These are phyloP conservation scores for Drosophila pallidifrons DNA, from an alignment of 1,140 invertebrate species.

Conservation along the genomic window DNA sequence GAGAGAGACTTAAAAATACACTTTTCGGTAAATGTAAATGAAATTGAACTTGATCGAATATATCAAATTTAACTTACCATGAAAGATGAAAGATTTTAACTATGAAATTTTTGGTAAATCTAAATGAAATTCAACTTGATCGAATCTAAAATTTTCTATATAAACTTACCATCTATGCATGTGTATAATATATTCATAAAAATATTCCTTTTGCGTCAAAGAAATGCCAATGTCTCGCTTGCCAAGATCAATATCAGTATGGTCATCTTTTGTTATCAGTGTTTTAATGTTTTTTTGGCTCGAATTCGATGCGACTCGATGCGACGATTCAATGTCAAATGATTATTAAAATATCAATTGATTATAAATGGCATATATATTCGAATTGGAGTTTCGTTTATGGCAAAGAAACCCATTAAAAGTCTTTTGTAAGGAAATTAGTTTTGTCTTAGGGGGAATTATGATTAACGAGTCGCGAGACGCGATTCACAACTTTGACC, in stretches of 20 bases:
- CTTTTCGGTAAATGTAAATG: too few relatives aligned
- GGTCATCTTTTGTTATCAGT: constrained; percentile 15
- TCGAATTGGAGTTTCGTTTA: not conserved
- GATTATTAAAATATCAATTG: constrained; percentile 12
- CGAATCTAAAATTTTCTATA: too few relatives aligned
- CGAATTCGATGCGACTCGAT: not conserved
- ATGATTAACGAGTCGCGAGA: constrained; percentile 33
- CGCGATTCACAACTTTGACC: constrained; percentile 41
- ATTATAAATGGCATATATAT: constrained; percentile 26
- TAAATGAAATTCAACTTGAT: too few relatives aligned
- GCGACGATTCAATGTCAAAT: constrained; percentile 15
- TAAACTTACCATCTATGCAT: too few relatives aligned
- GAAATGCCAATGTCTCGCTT: not conserved
- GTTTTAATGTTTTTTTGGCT: not conserved
- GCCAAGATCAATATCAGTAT: constrained; percentile 15
- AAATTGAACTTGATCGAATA: too few relatives aligned
- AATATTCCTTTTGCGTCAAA: not conserved
- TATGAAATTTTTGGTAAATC: too few relatives aligned
- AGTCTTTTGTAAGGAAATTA: constrained; percentile 48
- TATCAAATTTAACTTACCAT: too few relatives aligned
- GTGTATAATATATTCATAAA: too few relatives aligned
- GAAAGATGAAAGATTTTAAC: too few relatives aligned
- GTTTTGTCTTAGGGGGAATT: constrained; percentile 53
- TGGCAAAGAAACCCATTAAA: not conserved
- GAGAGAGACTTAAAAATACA: too few relatives aligned